Percentiles rank a stretch among this genome's conserved stretches.
Evolutionary conservation across 2,797 vertebrate species (phyloP).

Genomic region (Pseudocheirus occidentalis): DNA sequence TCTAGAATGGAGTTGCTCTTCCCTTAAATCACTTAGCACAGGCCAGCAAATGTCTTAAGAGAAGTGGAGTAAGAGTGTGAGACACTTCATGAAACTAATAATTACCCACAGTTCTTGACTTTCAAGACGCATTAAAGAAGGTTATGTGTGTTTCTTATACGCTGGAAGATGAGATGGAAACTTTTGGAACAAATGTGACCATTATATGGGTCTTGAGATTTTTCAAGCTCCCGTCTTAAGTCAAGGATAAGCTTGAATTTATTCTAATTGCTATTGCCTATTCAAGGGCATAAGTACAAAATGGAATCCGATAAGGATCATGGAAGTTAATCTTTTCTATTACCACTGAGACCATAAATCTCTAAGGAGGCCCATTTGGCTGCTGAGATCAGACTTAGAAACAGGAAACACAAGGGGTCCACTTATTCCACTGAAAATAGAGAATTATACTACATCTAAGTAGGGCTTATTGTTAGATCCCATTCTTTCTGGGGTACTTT

Average conservation of each 20-base stretch:
- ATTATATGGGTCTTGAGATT: not conserved
- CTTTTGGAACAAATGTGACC: not conserved
- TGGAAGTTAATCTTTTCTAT: not conserved
- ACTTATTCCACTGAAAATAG: conserved; percentile 47
- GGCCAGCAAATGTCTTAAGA: not conserved
- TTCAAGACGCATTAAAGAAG: not conserved
- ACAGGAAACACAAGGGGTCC: conserved; percentile 26
- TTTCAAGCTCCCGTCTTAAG: not conserved
- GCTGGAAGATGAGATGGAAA: not conserved
- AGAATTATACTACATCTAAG: conserved; percentile 32
- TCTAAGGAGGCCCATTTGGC: conserved; percentile 40
- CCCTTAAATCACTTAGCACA: not conserved
- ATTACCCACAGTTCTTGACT: not conserved
- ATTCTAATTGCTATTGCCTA: conserved; percentile 22
- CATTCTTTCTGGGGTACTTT: conserved; percentile 52
- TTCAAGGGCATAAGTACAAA: conserved; percentile 33
- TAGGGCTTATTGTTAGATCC: conserved; percentile 57
- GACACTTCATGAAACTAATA: not conserved
- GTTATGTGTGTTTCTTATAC: not conserved
- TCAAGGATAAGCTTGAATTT: conserved; percentile 25
- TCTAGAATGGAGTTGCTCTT: not conserved
- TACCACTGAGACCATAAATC: conserved; percentile 33
- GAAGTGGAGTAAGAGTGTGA: not conserved
- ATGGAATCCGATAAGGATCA: conserved; percentile 47
- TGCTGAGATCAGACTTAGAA: conserved; percentile 18